These are phyloP conservation scores for Hydropotes inermis DNA, from an alignment of 2,113 vertebrate genomes.

Conservation along the genomic window DNA sequence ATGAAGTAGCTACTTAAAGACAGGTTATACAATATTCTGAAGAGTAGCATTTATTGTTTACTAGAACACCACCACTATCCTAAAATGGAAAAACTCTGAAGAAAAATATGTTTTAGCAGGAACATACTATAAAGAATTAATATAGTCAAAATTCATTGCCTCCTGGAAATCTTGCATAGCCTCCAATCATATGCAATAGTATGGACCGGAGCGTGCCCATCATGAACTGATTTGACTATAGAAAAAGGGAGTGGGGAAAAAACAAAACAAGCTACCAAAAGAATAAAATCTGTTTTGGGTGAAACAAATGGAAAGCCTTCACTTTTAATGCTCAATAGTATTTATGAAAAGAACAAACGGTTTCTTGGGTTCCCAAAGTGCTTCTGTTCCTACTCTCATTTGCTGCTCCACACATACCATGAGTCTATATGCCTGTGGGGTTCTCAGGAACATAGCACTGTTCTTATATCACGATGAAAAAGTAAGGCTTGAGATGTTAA, in stretches of 20 bases:
- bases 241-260: not conserved
- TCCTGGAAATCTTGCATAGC: not conserved
- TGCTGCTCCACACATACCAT: not conserved
- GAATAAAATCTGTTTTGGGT: not conserved
- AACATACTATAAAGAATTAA: not conserved
- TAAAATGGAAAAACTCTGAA: not conserved
- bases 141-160: not conserved
- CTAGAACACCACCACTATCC: not conserved
- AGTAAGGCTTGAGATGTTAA: not conserved
- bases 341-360: not conserved
- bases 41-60: conserved; percentile 7
- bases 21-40: not conserved
- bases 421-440: not conserved
- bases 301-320: not conserved
- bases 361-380: not conserved
- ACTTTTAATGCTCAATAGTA: not conserved
- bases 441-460: rapidly evolving
- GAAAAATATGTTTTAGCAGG: not conserved
- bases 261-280: not conserved
- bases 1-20: not conserved
- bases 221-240: not conserved
- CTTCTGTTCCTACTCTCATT: not conserved
- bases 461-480: not conserved
- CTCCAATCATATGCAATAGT: not conserved
- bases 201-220: not conserved